phyloP scores from a whole-genome alignment of 2,113 vertebrate species.

The Mastomys coucha region DNA sequence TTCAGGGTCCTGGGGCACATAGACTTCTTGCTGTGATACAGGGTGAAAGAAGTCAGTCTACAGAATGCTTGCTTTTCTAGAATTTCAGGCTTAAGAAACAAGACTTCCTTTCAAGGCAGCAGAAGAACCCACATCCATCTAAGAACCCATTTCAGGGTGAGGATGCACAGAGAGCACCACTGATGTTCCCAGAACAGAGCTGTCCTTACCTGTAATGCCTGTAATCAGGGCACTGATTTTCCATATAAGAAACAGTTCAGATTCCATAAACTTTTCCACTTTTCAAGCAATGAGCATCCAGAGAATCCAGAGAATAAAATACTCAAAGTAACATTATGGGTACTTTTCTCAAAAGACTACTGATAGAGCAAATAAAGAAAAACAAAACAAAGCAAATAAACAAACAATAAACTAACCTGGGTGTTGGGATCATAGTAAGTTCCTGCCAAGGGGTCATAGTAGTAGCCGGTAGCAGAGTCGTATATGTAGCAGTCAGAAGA shows the following conservation, averaged over 20 bases:
- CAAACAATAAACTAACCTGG: conserved; percentile 88
- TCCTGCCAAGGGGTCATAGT: conserved; percentile 96
- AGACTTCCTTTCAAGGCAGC: background rate
- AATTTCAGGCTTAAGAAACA: conserved; percentile 24
- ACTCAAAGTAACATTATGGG: conserved; percentile 42
- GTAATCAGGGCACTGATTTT: conserved; percentile 41
- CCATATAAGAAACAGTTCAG: conserved; percentile 53
- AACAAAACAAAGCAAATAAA: conserved; percentile 39
- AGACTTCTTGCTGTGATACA: conserved; percentile 87
- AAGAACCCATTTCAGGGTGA: conserved; percentile 11
- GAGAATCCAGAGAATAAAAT: conserved; percentile 53
- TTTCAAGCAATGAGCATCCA: conserved; percentile 53
- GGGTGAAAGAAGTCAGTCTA: conserved; percentile 61
- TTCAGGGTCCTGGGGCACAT: conserved; percentile 84
- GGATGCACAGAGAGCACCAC: background rate
- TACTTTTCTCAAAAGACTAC: conserved; percentile 54
- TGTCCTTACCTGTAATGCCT: conserved; percentile 56
- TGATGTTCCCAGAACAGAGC: background rate
- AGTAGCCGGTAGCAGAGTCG: conserved; percentile 97
- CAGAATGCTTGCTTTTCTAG: background rate
- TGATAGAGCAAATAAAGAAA: background rate
- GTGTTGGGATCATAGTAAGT: conserved; percentile 96
- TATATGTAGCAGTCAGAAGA: conserved; percentile 95
- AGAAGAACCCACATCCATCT: conserved; percentile 22
- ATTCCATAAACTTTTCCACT: conserved; percentile 27